Evolutionary conservation across 2,888 invertebrate genomes (phyloP).

Genomic region (Pristionchus maxplancki): DNA sequence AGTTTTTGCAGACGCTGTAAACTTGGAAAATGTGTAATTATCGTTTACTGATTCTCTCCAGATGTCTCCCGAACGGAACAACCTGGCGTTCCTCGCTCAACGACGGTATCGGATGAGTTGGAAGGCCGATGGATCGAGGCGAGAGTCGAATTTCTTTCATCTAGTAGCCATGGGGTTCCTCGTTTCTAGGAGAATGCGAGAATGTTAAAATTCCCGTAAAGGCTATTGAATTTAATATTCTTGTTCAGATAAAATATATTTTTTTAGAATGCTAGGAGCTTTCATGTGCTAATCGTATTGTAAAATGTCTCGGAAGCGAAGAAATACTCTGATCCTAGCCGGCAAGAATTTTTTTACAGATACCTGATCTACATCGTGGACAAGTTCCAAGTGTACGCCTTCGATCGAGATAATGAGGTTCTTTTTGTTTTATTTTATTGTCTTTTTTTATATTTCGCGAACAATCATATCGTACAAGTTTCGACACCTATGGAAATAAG

Average conservation of each 20-base stretch:
- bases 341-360: slow-evolving; percentile 81
- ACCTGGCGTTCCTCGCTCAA: slow-evolving; percentile 85
- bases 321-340: no score
- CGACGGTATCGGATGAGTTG: slow-evolving; percentile 96
- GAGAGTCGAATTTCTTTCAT: background rate
- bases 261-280: no score
- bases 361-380: slow-evolving; percentile 97
- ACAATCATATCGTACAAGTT: background rate
- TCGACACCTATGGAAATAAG: no score
- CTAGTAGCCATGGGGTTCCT: no score
- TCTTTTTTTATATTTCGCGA: background rate
- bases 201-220: no score
- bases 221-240: no score
- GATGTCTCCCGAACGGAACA: slow-evolving; percentile 79
- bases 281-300: no score
- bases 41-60: background rate
- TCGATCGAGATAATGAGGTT: slow-evolving; percentile 94
- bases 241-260: no score
- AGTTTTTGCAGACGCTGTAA: no score
- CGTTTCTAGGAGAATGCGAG: no score
- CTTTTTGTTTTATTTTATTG: slow-evolving; percentile 27
- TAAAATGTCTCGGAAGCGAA: no score
- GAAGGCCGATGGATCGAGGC: slow-evolving; percentile 98
- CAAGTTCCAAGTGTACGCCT: slow-evolving; percentile 89
- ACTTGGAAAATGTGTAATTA: background rate